Percentiles rank a stretch among this genome's conserved stretches.
Evolutionary conservation across 2,888 invertebrate genomes (phyloP).

Genomic region (Strigamia crassipes): DNA sequence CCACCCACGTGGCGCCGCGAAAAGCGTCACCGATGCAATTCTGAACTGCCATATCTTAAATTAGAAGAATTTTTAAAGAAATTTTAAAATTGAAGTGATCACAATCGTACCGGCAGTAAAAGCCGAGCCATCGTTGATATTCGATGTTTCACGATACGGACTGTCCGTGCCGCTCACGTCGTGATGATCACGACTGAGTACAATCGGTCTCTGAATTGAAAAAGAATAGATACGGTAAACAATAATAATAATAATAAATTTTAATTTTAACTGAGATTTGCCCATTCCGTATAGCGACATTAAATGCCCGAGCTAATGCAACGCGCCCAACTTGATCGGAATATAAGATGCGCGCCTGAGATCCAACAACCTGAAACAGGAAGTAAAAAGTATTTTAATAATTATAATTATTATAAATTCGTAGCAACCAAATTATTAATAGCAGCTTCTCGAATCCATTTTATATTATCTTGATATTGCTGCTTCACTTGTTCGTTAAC

Average conservation of each 20-base stretch:
- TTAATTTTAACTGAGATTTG: conserved; percentile 58
- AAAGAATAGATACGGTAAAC: background rate
- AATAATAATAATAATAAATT: background rate
- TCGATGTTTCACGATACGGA: conserved; percentile 68
- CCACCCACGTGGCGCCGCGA: conserved; percentile 69
- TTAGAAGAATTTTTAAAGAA: background rate
- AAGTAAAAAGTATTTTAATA: background rate
- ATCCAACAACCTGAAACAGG: conserved; percentile 61
- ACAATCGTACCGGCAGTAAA: conserved; percentile 63
- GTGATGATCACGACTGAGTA: conserved; percentile 68
- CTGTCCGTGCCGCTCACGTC: conserved; percentile 69
- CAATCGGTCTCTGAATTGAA: conserved; percentile 62
- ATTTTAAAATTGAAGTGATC: background rate
- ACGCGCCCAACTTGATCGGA: conserved; percentile 65
- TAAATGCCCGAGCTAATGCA: conserved; percentile 64
- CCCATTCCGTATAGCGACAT: conserved; percentile 62
- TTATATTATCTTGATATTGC: conserved; percentile 66
- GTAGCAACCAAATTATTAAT: conserved; percentile 62
- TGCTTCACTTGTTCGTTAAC: conserved; percentile 58
- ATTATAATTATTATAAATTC: background rate
- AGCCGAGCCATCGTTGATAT: conserved; percentile 67
- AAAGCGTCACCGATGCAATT: conserved; percentile 66
- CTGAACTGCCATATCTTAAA: conserved; percentile 68
- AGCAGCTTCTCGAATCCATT: conserved; percentile 66
- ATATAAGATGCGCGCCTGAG: conserved; percentile 66